Percentiles rank a stretch among this genome's conserved stretches.
These are phyloP conservation scores for Pycnonotus jocosus DNA, from an alignment of 2,113 vertebrate species.

Conservation along the genomic window DNA sequence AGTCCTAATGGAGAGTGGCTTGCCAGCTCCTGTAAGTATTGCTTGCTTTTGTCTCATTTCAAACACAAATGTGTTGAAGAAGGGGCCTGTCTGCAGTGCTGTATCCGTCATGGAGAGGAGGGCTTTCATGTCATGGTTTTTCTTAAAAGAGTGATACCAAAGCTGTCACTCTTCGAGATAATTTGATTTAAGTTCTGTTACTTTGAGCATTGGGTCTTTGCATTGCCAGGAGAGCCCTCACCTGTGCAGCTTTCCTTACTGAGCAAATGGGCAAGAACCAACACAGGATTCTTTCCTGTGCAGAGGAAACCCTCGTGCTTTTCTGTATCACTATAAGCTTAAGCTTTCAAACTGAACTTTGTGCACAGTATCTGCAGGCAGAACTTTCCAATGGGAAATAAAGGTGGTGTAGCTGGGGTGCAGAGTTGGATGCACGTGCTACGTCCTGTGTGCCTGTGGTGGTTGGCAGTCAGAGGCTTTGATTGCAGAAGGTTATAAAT, in stretches of 20 bases:
- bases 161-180: neutral
- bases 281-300: neutral
- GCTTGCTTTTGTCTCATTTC: neutral
- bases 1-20: conserved; percentile 98
- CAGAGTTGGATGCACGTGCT: neutral
- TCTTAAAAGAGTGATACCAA: neutral
- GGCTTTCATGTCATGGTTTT: neutral
- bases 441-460: neutral
- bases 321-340: neutral
- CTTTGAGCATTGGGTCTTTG: neutral
- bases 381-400: neutral
- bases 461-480: neutral
- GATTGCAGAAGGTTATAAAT: neutral
- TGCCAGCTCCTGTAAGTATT: conserved; percentile 93
- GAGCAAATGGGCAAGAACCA: neutral
- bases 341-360: neutral
- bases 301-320: neutral
- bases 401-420: neutral
- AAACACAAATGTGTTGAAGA: neutral
- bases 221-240: neutral
- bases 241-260: neutral
- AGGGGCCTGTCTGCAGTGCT: neutral
- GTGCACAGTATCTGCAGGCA: neutral
- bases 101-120: neutral
- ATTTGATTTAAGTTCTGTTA: neutral